phyloP scores from a whole-genome alignment of 2,113 vertebrate species.

The Paradoxurus hermaphroditus region DNA sequence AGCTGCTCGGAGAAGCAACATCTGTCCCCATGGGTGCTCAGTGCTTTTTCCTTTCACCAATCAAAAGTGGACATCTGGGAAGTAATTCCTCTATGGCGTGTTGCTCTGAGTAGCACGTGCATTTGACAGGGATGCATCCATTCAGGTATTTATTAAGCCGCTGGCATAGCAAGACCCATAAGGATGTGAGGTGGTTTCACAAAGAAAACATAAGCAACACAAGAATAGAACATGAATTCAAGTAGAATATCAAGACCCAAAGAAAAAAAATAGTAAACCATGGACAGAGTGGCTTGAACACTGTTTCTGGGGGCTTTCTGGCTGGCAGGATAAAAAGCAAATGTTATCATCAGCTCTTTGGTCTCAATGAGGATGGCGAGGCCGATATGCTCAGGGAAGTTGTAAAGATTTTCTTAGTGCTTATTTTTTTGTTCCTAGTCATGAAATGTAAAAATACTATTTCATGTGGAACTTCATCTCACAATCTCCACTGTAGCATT shows the following conservation, averaged over 20 bases:
- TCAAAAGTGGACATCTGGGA: background rate
- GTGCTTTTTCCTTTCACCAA: background rate
- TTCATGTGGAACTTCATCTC: background rate
- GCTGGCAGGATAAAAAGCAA: background rate
- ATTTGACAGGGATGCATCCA: background rate
- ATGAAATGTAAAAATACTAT: background rate
- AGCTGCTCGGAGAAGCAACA: background rate
- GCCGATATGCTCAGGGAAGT: background rate
- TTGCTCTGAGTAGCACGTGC: background rate
- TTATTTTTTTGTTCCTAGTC: background rate
- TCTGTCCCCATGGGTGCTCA: background rate
- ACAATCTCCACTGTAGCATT: background rate
- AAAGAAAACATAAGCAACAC: background rate
- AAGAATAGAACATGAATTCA: background rate
- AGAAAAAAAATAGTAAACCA: background rate
- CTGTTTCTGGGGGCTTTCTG: background rate
- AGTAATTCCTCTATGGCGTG: background rate
- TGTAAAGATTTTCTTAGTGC: background rate
- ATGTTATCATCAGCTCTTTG: background rate
- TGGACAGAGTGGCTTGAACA: background rate
- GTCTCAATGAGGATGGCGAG: background rate
- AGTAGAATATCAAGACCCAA: background rate
- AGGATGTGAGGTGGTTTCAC: background rate
- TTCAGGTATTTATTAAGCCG: background rate
- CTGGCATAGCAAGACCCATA: background rate